Base-by-base conservation (phyloP, 2,888 invertebrate genomes). In the Blastobasis lacticolella region DNA sequence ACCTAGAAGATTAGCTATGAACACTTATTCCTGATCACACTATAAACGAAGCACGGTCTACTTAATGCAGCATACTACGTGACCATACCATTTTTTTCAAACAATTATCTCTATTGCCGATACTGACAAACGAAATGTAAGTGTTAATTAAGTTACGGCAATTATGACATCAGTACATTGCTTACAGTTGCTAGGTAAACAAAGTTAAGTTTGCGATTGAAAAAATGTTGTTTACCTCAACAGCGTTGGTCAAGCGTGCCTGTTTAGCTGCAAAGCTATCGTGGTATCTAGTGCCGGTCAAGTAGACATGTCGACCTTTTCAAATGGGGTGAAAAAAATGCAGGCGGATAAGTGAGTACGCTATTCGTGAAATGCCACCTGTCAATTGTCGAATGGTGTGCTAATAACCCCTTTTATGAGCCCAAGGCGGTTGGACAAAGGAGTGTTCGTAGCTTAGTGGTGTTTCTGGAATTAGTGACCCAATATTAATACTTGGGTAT, bases 311-410 rank as follows among this genome's bases (percentile, higher is more conserved):
- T 56, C 69, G 74, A 78, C 81, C 81, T 81, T 81, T 78, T 69
- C 67, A 71, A 71, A 65, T 63, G 55, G 57, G 53, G 63, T 48
- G 63, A 59, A 71, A 75, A 75, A 76, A 76, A 70, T 68, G 69
- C 66, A 64, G 68, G 64, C 54, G 37, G 60, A 64, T 67, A 57
- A 69, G 61, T 63, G 55, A 56, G 54, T 60, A 57, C 59, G 55
- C 56, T 54, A 53, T 71, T 75, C 78, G 76, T 78, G 78, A 81
- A 80, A 81, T 78, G 79, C 71, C 81, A 81, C 64, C 75, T 75
- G 79, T 71, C 78, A 67, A 51, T 23, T 56, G 54, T 60, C 55
- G 58, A 58, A 57, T 60, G 52, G 56, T 62, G 56, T 52, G 57
- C 53, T 71, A 73, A 72, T 69, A 65, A 67, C 59, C 61, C 56